Base-by-base conservation (phyloP, 2,113 vertebrate genomes). In the Ctenomys sociabilis region DNA sequence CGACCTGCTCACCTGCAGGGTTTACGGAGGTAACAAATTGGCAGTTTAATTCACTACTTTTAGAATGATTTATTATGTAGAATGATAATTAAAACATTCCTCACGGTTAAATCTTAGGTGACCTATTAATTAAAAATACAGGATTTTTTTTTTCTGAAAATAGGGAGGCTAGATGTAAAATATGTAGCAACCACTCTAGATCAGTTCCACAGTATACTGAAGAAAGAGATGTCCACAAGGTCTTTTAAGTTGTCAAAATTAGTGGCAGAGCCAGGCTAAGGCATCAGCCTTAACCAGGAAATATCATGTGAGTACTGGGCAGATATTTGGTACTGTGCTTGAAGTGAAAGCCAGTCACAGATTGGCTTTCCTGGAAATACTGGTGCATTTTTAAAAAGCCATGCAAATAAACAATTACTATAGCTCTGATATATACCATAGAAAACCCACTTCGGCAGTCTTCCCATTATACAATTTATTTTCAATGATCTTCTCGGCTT, bases 231-330 rank as follows among this genome's bases (percentile, higher is more conserved):
- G 28, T 43, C 14, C 28, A 77, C 11, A 0, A 37, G 10, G 1
- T 85, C 21, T 82, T 10, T 14, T 86, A 43, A 85, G 5, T 63
- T 66, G 30, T 85, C 7, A 32, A 89, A 70, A 75, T 90, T 30
- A 66, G 21, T 49, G 12, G 3, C 17, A 59, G 21, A 52, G 11
- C 0, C 43, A 80, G 0, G 5, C 3, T 52, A 49, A 9, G 12
- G 4, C 61, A 66, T 45, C 54, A 82, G 28, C 90, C 7, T 54
- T 32, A 52, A 28, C 24, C 30, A 77, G n/a, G 1, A 78, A 78
- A 30, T 43, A 82, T 54, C n/a, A 40, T 6, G 35, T 19, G 30
- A 32, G 4, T 54, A 5, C 49, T 3, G 57, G 1, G 0, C 8
- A 40, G 12, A 70, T 68, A 21, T 63, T 52, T 43, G 32, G 37